These are phyloP conservation scores for Platycnemis pennipes DNA, from an alignment of 2,888 invertebrate genomes.

Conservation along the genomic window DNA sequence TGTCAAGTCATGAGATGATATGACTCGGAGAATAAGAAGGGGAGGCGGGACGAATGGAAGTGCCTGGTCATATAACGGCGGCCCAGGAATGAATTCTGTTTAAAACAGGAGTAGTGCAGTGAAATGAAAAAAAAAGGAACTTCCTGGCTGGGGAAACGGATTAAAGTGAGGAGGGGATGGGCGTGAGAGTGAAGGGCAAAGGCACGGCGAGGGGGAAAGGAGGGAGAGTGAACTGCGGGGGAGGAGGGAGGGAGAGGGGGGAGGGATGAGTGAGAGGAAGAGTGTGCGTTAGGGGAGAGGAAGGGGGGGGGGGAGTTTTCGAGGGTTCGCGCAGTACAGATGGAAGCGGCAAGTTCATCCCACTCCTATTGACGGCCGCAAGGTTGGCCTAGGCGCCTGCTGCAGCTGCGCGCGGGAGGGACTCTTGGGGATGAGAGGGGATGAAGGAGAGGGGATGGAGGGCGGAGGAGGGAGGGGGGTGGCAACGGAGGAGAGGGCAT, in stretches of 20 bases:
- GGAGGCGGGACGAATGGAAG: background rate
- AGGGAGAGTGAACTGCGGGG: background rate
- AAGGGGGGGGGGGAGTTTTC: background rate
- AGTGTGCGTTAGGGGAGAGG: background rate
- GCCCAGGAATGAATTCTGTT: background rate
- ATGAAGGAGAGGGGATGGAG: background rate
- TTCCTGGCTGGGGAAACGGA: background rate
- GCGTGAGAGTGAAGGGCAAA: background rate
- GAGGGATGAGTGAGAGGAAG: background rate
- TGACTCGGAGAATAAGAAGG: background rate
- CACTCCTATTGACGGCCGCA: slow-evolving; percentile 51
- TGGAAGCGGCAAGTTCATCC: slow-evolving; percentile 12
- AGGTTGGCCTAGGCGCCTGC: slow-evolving; percentile 43
- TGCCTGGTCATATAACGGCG: background rate
- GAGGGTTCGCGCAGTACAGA: slow-evolving; percentile 10
- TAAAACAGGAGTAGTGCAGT: background rate
- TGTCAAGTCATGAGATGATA: background rate
- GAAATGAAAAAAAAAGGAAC: background rate
- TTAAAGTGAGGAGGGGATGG: background rate
- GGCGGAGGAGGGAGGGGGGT: background rate
- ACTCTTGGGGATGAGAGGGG: background rate
- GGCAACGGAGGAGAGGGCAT: background rate
- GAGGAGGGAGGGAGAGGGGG: background rate
- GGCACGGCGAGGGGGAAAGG: background rate
- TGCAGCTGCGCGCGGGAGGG: slow-evolving; percentile 49